Evolutionary conservation across 1,140 invertebrate species (phyloP), one percentile per base, ranked within the genome.

Genomic region (Drosophila burlai): DNA sequence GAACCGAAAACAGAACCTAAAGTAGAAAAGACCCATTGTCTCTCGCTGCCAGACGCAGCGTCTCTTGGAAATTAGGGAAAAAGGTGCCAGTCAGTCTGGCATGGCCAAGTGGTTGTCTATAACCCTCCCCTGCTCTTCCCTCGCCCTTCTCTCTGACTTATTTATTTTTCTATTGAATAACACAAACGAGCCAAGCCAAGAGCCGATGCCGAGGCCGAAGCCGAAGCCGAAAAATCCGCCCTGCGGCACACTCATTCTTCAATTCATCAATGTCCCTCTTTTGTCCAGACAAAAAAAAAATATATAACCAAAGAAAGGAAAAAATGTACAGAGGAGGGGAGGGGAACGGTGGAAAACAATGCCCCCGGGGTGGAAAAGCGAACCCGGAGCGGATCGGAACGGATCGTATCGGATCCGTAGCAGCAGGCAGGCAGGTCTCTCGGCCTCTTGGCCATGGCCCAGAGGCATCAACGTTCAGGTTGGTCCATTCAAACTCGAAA

Each of bases 51-150:
- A 82, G 66, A 79, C 76, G 66, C 40, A 84, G 65, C 64, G 80
- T 82, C 76, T 63, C 52, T 57, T 64, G 49, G 58, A 67, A 76
- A 81, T 65, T 31, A 81, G 69, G 58, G 72, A 89, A 89, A 57
- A 89, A 90, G 86, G 85, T 90, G 85, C 85, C 85, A 90, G 85
- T 90, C 85, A 90, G 85, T 90, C 85, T 90, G 82, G 81, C 66
- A 77, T 49, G 74, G 66, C 76, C 76, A 79, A 80, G 76, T 80
- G 76, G 67, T 79, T 65, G 58, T 67, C 65, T 66, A 11, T 61
- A 29, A 42, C 43, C 31, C 31, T 62, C 21, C 67, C 81, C 66
- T 24, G 34, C 36, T 11, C 47, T 26, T 26, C 46, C 24, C 46
- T 47, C 21, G 5, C 46, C 13, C 46, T 49, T 49, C 47, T 2